Evolutionary conservation across 2,113 vertebrate genomes (phyloP).

Genomic region (Petrocephalus microphthalmus): DNA sequence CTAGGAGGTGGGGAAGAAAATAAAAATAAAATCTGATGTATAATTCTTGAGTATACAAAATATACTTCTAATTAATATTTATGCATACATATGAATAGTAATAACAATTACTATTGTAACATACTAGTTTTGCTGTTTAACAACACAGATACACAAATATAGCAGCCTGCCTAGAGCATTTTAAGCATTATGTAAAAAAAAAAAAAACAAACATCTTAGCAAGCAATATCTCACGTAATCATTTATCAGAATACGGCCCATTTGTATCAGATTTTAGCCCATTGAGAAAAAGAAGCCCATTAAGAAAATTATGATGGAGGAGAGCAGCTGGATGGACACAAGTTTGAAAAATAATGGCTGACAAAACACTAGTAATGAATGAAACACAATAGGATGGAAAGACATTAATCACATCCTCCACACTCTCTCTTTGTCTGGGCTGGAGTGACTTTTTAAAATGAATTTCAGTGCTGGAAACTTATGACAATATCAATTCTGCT

Average conservation of each 20-base stretch:
- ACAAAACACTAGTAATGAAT: slow-evolving; percentile 51
- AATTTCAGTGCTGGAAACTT: slow-evolving; percentile 28
- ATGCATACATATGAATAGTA: too few species aligned
- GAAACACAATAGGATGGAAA: not conserved
- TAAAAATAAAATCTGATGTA: too few species aligned
- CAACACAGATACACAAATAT: not conserved
- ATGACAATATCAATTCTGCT: slow-evolving; percentile 36
- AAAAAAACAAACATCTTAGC: not conserved
- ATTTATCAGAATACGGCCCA: slow-evolving; percentile 51
- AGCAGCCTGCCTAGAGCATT: not conserved
- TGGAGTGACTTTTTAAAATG: slow-evolving; percentile 22
- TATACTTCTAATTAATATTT: too few species aligned
- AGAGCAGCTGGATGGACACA: slow-evolving; percentile 39
- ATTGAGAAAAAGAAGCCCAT: slow-evolving; percentile 51
- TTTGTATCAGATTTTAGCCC: slow-evolving; percentile 50
- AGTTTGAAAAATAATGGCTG: slow-evolving; percentile 38
- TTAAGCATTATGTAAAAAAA: not conserved
- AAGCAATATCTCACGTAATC: slow-evolving; percentile 34
- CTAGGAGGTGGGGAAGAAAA: too few species aligned
- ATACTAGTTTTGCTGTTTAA: not conserved
- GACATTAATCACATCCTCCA: not conserved
- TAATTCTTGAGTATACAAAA: too few species aligned
- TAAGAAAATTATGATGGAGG: slow-evolving; percentile 54
- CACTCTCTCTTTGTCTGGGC: not conserved
- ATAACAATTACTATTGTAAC: too few species aligned